Evolutionary conservation across 1,140 invertebrate species (phyloP).

Genomic region (Conus ventricosus): DNA sequence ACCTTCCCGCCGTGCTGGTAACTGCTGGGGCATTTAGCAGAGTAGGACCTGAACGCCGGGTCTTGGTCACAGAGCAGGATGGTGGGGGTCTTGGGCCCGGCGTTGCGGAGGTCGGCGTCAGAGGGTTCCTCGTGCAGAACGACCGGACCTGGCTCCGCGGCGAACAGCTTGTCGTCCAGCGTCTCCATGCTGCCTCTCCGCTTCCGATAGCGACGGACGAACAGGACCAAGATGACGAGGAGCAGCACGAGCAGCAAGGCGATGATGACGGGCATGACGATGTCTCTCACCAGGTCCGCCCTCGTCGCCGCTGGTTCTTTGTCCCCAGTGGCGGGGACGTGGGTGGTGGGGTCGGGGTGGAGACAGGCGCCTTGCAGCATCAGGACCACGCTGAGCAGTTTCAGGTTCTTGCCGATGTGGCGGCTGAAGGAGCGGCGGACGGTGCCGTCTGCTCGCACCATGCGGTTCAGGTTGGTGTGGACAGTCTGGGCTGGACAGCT

Average conservation of each 20-base stretch:
- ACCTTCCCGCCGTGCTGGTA: neutral
- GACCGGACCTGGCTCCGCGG: neutral
- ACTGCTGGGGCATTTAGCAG: neutral
- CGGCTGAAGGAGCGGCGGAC: conserved; percentile 24
- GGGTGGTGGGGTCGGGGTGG: neutral
- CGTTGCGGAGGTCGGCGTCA: neutral
- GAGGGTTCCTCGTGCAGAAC: neutral
- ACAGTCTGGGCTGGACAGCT: conserved; percentile 20
- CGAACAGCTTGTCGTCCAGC: neutral
- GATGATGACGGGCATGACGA: conserved; percentile 45
- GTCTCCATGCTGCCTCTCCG: conserved; percentile 24
- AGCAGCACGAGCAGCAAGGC: conserved; percentile 42
- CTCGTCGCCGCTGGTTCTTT: neutral
- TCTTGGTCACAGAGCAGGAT: neutral
- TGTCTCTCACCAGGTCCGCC: conserved; percentile 35
- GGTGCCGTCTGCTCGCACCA: conserved; percentile 32
- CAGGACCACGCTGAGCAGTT: conserved; percentile 9
- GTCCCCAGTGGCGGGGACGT: neutral
- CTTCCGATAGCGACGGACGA: conserved; percentile 40
- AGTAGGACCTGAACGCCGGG: neutral
- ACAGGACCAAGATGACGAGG: conserved; percentile 24
- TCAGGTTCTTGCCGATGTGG: conserved; percentile 2
- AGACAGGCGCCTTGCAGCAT: conserved; percentile 37
- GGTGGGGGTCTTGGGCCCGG: neutral
- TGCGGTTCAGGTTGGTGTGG: conserved; percentile 18